Evolutionary conservation across 2,888 invertebrate genomes (phyloP), one percentile per base, ranked within the genome.

Genomic region (Spilarctia lutea): DNA sequence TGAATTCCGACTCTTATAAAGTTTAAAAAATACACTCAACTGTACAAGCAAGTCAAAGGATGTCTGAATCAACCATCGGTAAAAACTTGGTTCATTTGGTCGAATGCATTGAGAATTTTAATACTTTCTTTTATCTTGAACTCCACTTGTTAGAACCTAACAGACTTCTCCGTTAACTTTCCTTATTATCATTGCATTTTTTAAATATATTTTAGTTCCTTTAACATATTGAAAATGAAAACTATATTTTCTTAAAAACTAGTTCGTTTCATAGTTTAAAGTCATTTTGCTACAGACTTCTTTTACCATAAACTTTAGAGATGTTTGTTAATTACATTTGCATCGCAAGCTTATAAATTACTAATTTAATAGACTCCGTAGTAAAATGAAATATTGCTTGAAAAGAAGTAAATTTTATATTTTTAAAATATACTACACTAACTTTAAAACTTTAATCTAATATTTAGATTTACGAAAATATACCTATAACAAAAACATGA

Each of bases 41-140:
- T 30, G 18, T 30, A 30, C 4, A 18, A 24, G 24, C 88, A 67
- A 79, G 91, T 93, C 92, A 73, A 89, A 65, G 52, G 81, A 72
- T 82, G 83, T 83, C 80, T 73, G 72, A 85, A 84, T 91, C 90
- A 84, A 88, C 87, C 88, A 89, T 90, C 92, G 91, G 90, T 91
- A 93, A 92, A 94, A 94, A 94, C 93, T 95, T 94, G 94, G 93
- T 95, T 96, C 95, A 93, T 95, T 95, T 95, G 92, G 92, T 90
- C 90, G 92, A 93, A 94, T 94, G 94, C 94, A 94, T 91, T 87
- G 91, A 89, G 95, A 95, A 95, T 96, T 94, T 94, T 94, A 95
- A 95, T 94, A 92, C 92, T 90, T 91, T 92, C 89, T 92, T 91
- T 91, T 92, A 91, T 91, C 91, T 92, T 90, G 88, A 93, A 93